These are phyloP conservation scores for Monoplex corrugatus DNA, from an alignment of 2,888 invertebrate species.

Conservation along the genomic window DNA sequence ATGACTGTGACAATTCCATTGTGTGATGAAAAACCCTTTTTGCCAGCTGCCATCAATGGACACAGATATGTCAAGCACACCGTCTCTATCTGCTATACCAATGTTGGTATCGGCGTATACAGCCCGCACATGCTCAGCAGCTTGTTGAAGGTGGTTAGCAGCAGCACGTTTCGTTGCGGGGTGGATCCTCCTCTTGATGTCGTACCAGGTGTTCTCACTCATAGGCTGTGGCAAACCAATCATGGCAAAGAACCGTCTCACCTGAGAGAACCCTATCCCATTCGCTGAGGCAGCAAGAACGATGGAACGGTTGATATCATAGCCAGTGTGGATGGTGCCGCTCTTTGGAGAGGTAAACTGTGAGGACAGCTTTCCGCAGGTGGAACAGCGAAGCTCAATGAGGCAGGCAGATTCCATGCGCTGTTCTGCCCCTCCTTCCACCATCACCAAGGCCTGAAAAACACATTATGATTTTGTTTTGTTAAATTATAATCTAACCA, in stretches of 20 bases:
- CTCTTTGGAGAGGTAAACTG: not conserved
- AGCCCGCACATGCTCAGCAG: not conserved
- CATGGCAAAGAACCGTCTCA: too few relatives aligned
- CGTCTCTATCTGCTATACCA: too few relatives aligned
- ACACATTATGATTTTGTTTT: too few relatives aligned
- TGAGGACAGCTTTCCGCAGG: constrained; percentile 18
- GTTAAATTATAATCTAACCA: too few relatives aligned
- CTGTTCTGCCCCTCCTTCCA: not conserved
- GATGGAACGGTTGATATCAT: constrained; percentile 28
- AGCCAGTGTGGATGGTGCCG: constrained; percentile 33
- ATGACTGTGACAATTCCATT: not conserved
- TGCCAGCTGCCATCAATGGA: constrained; percentile 23
- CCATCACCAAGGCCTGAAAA: not conserved
- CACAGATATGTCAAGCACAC: too few relatives aligned
- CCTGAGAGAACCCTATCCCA: not conserved
- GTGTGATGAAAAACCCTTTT: not conserved
- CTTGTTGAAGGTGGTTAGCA: constrained; percentile 7
- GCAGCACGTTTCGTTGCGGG: constrained; percentile 11
- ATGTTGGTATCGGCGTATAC: too few relatives aligned
- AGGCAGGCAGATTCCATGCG: constrained; percentile 8
- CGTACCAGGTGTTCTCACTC: too few relatives aligned
- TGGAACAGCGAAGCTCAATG: not conserved
- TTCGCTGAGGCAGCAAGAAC: not conserved
- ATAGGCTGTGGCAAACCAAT: too few relatives aligned
- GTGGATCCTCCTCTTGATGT: not conserved